A percentile compares a stretch with the other conserved stretches of the same genome.
Evolutionary conservation across 2,888 invertebrate genomes (phyloP).

Genomic region (Vanessa cardui): DNA sequence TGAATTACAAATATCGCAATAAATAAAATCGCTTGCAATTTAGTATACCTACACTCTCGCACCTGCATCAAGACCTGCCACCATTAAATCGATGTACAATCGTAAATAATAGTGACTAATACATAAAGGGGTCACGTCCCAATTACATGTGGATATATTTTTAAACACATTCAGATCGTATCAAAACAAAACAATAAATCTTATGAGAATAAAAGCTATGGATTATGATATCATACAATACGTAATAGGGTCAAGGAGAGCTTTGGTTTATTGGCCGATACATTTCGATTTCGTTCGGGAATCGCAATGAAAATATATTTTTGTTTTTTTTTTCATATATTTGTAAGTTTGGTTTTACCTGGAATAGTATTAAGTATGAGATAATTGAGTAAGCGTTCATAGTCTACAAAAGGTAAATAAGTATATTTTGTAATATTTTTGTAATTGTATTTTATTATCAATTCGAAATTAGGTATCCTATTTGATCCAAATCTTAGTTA

Average conservation of each 20-base stretch:
- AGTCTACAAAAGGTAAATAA: too few species aligned
- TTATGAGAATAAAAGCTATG: conserved; percentile 32
- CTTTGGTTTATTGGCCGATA: conserved; percentile 20
- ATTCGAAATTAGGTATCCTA: too few species aligned
- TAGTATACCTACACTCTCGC: too few species aligned
- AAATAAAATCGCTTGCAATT: too few species aligned
- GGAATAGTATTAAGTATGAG: too few species aligned
- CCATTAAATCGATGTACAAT: too few species aligned
- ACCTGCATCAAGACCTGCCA: too few species aligned
- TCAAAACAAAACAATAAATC: conserved; percentile 40
- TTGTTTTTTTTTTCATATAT: neutral
- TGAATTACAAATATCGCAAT: neutral
- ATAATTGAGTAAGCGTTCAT: too few species aligned
- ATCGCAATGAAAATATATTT: conserved; percentile 5
- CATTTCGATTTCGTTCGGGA: conserved; percentile 16
- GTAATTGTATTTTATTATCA: too few species aligned
- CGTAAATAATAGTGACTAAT: too few species aligned
- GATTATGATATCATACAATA: conserved; percentile 26
- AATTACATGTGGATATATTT: conserved; percentile 24
- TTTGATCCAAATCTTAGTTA: too few species aligned
- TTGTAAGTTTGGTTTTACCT: neutral
- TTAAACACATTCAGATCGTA: conserved; percentile 24
- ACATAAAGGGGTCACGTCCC: conserved; percentile 30
- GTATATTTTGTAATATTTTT: too few species aligned
- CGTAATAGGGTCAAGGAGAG: conserved; percentile 41